Evolutionary conservation across 2,888 invertebrate genomes (phyloP), one percentile per base, ranked within the genome.

Genomic region (Volucella bombylans): DNA sequence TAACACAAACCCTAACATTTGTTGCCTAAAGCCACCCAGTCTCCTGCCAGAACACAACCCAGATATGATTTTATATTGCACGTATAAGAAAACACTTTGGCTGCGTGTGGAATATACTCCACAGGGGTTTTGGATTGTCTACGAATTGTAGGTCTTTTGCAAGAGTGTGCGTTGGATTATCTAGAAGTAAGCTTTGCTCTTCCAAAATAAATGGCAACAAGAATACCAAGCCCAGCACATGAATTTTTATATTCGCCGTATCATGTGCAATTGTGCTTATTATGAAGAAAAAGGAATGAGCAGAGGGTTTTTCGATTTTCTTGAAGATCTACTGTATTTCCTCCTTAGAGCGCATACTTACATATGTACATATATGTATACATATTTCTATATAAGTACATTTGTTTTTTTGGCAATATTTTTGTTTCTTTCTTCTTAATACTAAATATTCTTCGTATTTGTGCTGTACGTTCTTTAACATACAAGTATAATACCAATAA

Each of bases 31-130:
- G 72, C 85, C 69, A 59, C 49, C 79, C 31, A 6, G 64, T 18
- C 39, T 61, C 73, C 41, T 55, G 31, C n/a, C 64, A 43, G 14
- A 23, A 64, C 10, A 15, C 23, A 55, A 52, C 72, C 67, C 61
- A 85, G 85, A 85, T 85, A 85, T 85, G 85, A 85, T 85, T 85
- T 85, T 85, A 81, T 85, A 77, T 85, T 85, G 81, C 76, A 81
- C 76, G 81, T 71, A 81, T 77, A 85, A 67, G 71, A 81, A 77
- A 81, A 77, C 76, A 81, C 81, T 85, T 79, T 67, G 41, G 18
- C 38, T 54, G 57, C 65, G 72, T 62, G 18, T 77, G 55, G 52
- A 31, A 31, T 31, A 6, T 31, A 6, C 31, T 6, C 31, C 31
- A 6, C 31, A 39, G 12, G 41, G 59, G 18, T 61, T 39, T 83